Conservation (phyloP, 1,140 invertebrate species). For the Trinorchestia longiramus region DNA sequence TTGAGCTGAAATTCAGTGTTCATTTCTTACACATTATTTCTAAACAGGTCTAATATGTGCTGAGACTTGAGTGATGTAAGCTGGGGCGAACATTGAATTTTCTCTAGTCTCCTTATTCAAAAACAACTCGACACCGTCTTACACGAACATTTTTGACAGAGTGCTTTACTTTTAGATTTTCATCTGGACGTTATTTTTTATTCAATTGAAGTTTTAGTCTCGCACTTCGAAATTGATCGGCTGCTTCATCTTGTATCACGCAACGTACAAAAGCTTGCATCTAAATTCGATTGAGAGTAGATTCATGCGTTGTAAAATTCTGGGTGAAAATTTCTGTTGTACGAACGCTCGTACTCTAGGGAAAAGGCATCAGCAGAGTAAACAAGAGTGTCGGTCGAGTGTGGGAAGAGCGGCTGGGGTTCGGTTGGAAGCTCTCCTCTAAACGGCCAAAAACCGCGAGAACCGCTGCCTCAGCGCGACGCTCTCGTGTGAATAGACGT, state of each 20-base stretch:
- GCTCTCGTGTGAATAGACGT: not conserved
- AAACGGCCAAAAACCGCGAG: not conserved
- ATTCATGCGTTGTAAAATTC: not conserved
- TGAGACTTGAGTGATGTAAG: too few species aligned
- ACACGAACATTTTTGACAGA: not conserved
- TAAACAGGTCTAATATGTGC: too few species aligned
- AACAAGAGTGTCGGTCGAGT: constrained; percentile 15
- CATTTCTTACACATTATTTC: too few species aligned
- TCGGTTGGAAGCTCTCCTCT: not conserved
- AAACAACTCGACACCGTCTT: not conserved
- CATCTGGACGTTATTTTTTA: not conserved
- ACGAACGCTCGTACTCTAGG: not conserved
- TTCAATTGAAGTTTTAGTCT: not conserved
- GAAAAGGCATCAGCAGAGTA: constrained; percentile 38
- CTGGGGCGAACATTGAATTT: too few species aligned
- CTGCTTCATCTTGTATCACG: not conserved
- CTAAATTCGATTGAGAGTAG: not conserved
- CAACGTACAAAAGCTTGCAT: not conserved
- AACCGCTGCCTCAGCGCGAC: not conserved
- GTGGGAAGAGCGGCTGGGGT: constrained; percentile 3
- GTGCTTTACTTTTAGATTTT: not conserved
- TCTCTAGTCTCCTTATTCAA: too few species aligned
- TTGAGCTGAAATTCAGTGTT: too few species aligned
- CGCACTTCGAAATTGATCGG: not conserved
- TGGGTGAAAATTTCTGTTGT: not conserved